Base-by-base conservation (phyloP, 2,888 invertebrate species). In the Cyaniris semiargus region DNA sequence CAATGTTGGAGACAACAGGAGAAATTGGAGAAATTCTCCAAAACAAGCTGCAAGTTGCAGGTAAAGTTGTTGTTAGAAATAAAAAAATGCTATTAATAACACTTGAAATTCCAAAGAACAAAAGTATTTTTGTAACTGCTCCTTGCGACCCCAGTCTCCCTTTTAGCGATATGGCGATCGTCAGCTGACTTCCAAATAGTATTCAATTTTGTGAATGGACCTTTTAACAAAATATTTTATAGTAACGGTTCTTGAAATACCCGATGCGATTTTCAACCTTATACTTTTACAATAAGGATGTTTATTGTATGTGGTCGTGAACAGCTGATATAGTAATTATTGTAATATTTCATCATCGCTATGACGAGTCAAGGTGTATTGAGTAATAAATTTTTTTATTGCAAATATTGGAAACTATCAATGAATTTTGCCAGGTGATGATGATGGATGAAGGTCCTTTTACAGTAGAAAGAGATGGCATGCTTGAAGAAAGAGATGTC, bases 111-210 rank as follows among this genome's bases (percentile, higher is more conserved):
- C 10, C 21, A n/a, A n/a, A 56, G n/a, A n/a, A n/a, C 18, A 56
- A 56, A 56, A 56, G 56, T 44, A 44, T 58, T 21, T n/a, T n/a
- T 58, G 2, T 58, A n/a, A 58, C 44, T 44, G 38, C 23, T 72
- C 44, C 4, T 27, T 18, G 31, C 1, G 18, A 18, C 80, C 80
- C 76, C 76, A 21, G 34, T 56, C 38, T 75, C 78, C 80, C 80
- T 77, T 72, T 70, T 77, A 77, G 76, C 78, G 79, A 78, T 77
- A 74, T 48, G 71, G 75, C 71, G 70, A 76, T 82, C 82, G 77
- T 82, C 82, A 82, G 82, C 82, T 82, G 81, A 82, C 78, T 78
- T 80, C 78, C 34, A 81, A 80, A 80, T 80, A 80, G 79, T 56
- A 58, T 15, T 60, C 76, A 78, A 81, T 81, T 81, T 82, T 80